A percentile compares a stretch with the other conserved stretches of the same genome.
These are phyloP conservation scores for Cristatella mucedo DNA, from an alignment of 2,888 invertebrate genomes.

Conservation along the genomic window DNA sequence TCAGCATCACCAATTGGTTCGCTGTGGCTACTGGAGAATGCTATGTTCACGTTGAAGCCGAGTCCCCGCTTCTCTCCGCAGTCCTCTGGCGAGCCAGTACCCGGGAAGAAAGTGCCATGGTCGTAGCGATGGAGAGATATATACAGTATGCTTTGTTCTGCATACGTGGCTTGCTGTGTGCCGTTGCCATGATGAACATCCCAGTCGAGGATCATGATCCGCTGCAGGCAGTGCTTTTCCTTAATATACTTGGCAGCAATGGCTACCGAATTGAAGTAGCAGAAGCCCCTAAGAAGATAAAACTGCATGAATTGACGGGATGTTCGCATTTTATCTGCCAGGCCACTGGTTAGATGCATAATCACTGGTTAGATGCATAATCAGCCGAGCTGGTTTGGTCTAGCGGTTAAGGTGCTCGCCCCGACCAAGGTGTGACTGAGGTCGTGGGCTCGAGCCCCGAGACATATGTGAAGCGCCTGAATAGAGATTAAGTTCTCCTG, in stretches of 20 bases:
- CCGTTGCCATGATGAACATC: constrained; percentile 98
- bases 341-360: no score
- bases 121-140: constrained; percentile 96
- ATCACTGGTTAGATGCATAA: no score
- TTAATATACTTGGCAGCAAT: constrained; percentile 78
- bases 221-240: constrained; percentile 62
- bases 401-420: no score
- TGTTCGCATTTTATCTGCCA: no score
- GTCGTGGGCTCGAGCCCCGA: no score
- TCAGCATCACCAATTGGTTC: constrained; percentile 83
- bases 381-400: no score
- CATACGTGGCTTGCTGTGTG: constrained; percentile 93
- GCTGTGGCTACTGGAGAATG: constrained; percentile 75
- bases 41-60: constrained; percentile 87
- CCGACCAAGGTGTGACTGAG: no score
- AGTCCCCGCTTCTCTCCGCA: constrained; percentile 73
- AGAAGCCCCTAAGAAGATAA: constrained; percentile 56
- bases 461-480: no score
- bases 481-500: no score
- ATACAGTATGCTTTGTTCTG: constrained; percentile 80
- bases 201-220: constrained; percentile 93
- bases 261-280: constrained; percentile 95
- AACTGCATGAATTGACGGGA: no score
- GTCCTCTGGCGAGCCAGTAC: constrained; percentile 83
- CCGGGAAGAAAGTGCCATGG: constrained; percentile 99